Percentiles rank a stretch among this genome's conserved stretches.
These are phyloP conservation scores for Pongo pygmaeus DNA, from an alignment of 2,113 vertebrate genomes.

Conservation along the genomic window DNA sequence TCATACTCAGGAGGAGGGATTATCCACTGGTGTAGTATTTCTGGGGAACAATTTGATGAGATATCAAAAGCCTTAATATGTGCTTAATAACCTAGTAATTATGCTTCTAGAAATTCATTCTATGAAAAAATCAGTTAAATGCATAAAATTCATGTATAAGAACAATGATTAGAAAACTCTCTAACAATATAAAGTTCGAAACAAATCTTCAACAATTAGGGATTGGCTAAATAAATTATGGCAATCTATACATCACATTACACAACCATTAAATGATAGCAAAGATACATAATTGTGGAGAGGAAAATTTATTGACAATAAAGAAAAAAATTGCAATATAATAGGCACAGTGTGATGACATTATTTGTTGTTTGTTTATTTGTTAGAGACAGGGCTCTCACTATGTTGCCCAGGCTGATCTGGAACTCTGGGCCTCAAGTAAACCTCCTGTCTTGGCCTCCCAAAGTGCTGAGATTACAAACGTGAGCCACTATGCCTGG, in stretches of 20 bases:
- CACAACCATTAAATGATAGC: not conserved
- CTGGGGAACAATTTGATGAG: not conserved
- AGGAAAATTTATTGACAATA: not conserved
- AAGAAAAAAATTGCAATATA: not conserved
- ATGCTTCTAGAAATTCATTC: constrained; percentile 8
- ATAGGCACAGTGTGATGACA: not conserved
- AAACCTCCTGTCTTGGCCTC: too few species aligned
- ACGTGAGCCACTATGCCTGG: too few species aligned
- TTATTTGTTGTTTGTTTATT: not conserved
- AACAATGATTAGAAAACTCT: not conserved
- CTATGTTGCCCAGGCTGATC: too few species aligned
- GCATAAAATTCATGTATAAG: not conserved
- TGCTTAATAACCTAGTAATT: constrained; percentile 11
- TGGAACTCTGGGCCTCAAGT: too few species aligned
- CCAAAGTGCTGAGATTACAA: too few species aligned
- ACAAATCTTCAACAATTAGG: not conserved
- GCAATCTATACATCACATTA: constrained; percentile 2
- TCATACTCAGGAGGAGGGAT: not conserved
- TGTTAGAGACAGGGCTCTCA: too few species aligned
- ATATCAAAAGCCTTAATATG: not conserved
- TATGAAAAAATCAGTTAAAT: not conserved
- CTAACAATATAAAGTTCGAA: constrained; percentile 29
- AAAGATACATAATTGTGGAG: not conserved
- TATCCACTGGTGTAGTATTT: constrained; percentile 4
- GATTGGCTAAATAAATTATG: not conserved